Evolutionary conservation across 2,113 vertebrate genomes (phyloP).

Genomic region (Tyto alba): DNA sequence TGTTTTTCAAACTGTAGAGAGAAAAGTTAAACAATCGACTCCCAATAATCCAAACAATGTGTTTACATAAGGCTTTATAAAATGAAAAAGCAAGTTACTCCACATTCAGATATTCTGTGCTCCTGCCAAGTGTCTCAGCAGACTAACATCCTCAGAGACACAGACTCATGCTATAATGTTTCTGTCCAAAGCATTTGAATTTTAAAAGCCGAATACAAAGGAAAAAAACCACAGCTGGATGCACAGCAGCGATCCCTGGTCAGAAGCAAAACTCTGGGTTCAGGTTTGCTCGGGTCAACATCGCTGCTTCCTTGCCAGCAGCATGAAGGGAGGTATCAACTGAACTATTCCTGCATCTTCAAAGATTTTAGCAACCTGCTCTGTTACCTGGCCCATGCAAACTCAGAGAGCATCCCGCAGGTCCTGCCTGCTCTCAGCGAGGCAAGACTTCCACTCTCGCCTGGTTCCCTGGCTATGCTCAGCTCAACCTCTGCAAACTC

Average conservation of each 20-base stretch:
- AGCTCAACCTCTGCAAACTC: not conserved
- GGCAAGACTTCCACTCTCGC: not conserved
- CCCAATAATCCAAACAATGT: not conserved
- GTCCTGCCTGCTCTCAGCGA: fast-evolving
- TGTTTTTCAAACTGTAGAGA: not conserved
- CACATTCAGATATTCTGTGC: not conserved
- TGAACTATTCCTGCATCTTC: not conserved
- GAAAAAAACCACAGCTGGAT: not conserved
- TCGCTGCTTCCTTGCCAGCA: not conserved
- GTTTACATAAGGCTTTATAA: constrained; percentile 5
- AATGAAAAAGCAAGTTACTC: not conserved
- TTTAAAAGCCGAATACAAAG: not conserved
- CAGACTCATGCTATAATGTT: not conserved
- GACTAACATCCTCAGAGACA: not conserved
- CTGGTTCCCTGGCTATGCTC: fast-evolving
- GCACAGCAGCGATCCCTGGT: not conserved
- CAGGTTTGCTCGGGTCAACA: not conserved
- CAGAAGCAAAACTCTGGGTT: not conserved
- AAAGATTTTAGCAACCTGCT: not conserved
- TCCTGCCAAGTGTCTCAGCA: not conserved
- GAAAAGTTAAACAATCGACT: constrained; percentile 31
- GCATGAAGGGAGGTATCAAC: not conserved
- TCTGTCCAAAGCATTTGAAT: constrained; percentile 9
- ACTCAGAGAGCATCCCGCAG: not conserved
- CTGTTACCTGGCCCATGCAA: not conserved